Percentiles rank a stretch among this genome's conserved stretches.
phyloP scores from a whole-genome alignment of 2,797 vertebrate species.

The Paguma larvata region DNA sequence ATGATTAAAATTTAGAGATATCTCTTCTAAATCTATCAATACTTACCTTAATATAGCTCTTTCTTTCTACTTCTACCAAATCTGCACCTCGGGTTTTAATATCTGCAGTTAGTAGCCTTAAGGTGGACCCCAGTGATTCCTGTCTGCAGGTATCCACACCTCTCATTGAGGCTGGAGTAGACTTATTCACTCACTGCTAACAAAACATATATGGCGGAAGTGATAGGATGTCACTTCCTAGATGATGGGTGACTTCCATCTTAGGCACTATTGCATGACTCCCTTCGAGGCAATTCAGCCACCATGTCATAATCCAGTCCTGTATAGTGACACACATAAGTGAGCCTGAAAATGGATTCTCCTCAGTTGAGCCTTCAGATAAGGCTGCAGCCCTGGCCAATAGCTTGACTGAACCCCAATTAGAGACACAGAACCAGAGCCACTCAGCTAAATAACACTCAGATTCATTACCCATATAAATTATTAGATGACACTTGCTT shows the following conservation, averaged over 20 bases:
- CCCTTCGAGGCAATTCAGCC: not conserved
- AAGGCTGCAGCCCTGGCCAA: not conserved
- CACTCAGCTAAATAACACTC: not conserved
- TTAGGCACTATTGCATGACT: not conserved
- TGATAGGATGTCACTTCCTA: not conserved
- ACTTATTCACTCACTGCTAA: not conserved
- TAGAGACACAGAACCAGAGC: not conserved
- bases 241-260: not conserved
- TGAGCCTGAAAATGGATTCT: not conserved
- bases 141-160: not conserved
- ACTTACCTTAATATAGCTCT: not conserved
- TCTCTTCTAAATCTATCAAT: not conserved
- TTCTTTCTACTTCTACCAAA: not conserved
- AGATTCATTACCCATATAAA: not conserved
- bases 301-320: not conserved
- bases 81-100: not conserved
- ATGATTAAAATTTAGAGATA: not conserved
- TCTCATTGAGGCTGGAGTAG: not conserved
- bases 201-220: not conserved
- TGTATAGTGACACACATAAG: not conserved
- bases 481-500: not conserved
- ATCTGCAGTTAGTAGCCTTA: not conserved
- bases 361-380: not conserved
- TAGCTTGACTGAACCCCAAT: not conserved
- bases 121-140: not conserved